These are phyloP conservation scores for Mechanitis messenoides DNA, from an alignment of 2,888 invertebrate species.

Conservation along the genomic window DNA sequence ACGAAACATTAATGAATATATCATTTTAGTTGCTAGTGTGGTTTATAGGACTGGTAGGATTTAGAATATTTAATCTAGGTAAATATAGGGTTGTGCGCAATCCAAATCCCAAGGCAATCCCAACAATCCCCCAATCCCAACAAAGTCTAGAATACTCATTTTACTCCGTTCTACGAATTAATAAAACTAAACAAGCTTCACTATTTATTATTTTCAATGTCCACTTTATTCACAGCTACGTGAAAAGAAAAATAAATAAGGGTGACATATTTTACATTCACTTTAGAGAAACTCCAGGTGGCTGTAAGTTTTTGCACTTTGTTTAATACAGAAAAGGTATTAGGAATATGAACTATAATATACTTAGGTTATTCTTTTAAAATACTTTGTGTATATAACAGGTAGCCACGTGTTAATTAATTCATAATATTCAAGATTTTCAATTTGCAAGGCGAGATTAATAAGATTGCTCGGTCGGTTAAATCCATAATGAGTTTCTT, in stretches of 20 bases:
- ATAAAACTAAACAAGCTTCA: slow-evolving; percentile 11
- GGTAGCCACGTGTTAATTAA: slow-evolving; percentile 41
- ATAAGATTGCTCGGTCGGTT: slow-evolving; percentile 68
- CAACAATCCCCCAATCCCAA: neutral
- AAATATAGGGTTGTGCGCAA: slow-evolving; percentile 3
- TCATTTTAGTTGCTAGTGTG: neutral
- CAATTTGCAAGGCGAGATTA: slow-evolving; percentile 65
- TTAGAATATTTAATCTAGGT: neutral
- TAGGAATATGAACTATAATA: slow-evolving; percentile 26
- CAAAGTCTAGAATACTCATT: slow-evolving; percentile 4
- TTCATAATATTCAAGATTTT: slow-evolving; percentile 65
- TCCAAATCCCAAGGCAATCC: neutral
- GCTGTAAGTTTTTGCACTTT: slow-evolving; percentile 17
- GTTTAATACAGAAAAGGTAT: slow-evolving; percentile 13
- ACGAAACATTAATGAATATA: neutral
- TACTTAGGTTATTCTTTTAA: slow-evolving; percentile 4
- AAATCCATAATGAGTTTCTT: slow-evolving; percentile 70
- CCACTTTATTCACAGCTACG: slow-evolving; percentile 14
- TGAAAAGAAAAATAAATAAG: slow-evolving; percentile 27
- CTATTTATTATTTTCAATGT: slow-evolving; percentile 16
- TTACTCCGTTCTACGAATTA: slow-evolving; percentile 8
- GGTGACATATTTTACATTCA: slow-evolving; percentile 52
- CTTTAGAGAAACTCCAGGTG: slow-evolving; percentile 43
- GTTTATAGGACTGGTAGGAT: neutral
- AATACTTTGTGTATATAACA: slow-evolving; percentile 10